Percentiles rank a stretch among this genome's conserved stretches.
Conservation (phyloP, 2,113 vertebrate genomes). For the Phrynocephalus versicolor region DNA sequence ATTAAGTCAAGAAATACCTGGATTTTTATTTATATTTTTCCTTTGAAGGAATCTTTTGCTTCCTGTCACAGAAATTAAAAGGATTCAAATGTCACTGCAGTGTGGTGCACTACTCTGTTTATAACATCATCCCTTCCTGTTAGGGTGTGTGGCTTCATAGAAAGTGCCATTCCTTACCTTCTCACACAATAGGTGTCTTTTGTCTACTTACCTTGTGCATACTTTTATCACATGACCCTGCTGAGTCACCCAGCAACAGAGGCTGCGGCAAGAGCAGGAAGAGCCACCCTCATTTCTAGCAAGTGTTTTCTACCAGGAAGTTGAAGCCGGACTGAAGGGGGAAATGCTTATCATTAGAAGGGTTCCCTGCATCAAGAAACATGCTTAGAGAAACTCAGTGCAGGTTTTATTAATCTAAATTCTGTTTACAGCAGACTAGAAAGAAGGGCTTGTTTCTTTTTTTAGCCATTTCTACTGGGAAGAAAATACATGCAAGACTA, state of each 20-base stretch:
- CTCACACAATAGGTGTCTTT: conserved; percentile 72
- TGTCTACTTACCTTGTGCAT: conserved; percentile 53
- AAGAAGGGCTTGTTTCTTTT: neutral
- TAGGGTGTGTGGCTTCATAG: conserved; percentile 56
- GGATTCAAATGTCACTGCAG: conserved; percentile 30
- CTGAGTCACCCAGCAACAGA: conserved; percentile 45
- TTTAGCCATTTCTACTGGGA: neutral
- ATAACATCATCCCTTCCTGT: conserved; percentile 38
- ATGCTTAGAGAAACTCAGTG: conserved; percentile 37
- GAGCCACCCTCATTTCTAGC: neutral
- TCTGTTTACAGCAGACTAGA: fast-evolving
- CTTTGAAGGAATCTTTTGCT: neutral
- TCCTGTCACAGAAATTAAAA: conserved; percentile 22
- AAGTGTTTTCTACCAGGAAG: conserved; percentile 12
- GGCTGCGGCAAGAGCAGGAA: conserved; percentile 25
- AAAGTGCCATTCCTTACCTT: conserved; percentile 58
- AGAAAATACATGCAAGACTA: conserved; percentile 27
- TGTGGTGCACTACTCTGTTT: neutral
- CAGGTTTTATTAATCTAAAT: conserved; percentile 35
- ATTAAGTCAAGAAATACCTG: neutral
- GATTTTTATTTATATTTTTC: neutral
- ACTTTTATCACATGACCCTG: conserved; percentile 16
- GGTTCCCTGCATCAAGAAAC: conserved; percentile 14
- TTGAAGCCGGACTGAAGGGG: conserved; percentile 5
- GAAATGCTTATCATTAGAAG: conserved; percentile 17